Percentiles rank a stretch among this genome's conserved stretches.
Conservation (phyloP, 2,888 invertebrate species). For the Frankliniella fusca region DNA sequence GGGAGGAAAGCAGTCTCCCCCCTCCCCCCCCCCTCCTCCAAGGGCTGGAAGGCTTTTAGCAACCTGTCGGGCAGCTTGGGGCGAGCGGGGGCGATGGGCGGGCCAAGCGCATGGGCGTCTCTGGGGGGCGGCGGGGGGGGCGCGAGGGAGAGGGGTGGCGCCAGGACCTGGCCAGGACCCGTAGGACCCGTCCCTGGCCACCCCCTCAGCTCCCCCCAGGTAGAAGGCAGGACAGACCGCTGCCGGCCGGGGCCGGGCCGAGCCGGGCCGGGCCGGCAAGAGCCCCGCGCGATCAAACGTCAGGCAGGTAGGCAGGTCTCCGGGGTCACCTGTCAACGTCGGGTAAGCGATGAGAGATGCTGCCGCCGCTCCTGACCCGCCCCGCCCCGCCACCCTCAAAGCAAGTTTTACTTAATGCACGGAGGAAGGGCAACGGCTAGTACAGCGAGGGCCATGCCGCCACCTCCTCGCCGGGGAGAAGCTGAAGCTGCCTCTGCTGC, state of each 20-base stretch:
- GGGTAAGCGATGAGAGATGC: neutral
- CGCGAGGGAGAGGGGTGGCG: neutral
- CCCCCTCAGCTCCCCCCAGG: neutral
- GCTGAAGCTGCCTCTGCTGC: neutral
- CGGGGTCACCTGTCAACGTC: neutral
- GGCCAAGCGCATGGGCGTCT: neutral
- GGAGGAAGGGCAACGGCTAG: neutral
- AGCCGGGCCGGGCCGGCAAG: neutral
- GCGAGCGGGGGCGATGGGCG: neutral
- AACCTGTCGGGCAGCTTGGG: neutral
- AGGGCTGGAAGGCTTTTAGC: neutral
- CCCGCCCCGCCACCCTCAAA: neutral
- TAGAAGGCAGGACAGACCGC: neutral
- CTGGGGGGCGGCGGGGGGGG: neutral
- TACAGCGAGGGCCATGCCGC: neutral
- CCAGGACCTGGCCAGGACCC: neutral
- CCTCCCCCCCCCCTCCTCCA: neutral
- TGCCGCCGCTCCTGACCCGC: neutral
- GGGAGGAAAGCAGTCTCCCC: neutral
- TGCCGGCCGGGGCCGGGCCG: neutral
- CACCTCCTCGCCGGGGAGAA: neutral
- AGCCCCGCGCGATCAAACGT: neutral
- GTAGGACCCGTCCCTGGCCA: neutral
- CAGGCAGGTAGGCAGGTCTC: neutral
- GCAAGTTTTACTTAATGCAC: conserved; percentile 3